phyloP scores from a whole-genome alignment of 2,888 invertebrate species.

The Latheticus oryzae region DNA sequence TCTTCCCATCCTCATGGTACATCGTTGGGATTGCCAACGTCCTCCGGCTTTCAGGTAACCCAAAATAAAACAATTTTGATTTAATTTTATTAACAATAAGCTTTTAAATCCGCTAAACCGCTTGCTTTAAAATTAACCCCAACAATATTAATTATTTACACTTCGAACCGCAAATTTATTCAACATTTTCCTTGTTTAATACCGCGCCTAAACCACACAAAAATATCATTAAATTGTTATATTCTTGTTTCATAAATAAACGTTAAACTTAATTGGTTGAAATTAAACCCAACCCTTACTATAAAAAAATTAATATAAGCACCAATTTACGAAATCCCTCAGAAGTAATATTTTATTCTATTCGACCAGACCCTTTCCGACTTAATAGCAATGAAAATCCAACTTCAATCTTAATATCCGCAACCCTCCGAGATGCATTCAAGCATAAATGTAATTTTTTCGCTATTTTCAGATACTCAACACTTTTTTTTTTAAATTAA shows the following conservation, averaged over 20 bases:
- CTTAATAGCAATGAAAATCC: slow-evolving; percentile 21
- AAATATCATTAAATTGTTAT: no score
- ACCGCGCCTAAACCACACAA: no score
- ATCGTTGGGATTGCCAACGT: slow-evolving; percentile 57
- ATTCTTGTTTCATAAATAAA: no score
- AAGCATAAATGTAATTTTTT: slow-evolving; percentile 16
- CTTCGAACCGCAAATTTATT: no score
- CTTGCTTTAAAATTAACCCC: no score
- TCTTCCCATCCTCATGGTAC: slow-evolving; percentile 66
- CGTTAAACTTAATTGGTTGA: no score
- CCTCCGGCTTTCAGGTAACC: slow-evolving; percentile 68
- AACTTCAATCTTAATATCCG: slow-evolving; percentile 17
- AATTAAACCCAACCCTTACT: no score
- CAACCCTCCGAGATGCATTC: slow-evolving; percentile 1
- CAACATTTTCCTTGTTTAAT: no score
- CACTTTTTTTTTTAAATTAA: slow-evolving; percentile 4
- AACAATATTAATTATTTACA: no score
- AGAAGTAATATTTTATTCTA: slow-evolving; percentile 3
- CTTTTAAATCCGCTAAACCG: no score
- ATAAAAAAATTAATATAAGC: slow-evolving; percentile 5
- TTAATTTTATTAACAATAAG: no score
- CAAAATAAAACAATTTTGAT: no score
- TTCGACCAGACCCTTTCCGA: slow-evolving; percentile 6
- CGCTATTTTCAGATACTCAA: slow-evolving; percentile 7
- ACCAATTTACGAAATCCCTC: background rate